Evolutionary conservation across 2,797 vertebrate genomes (phyloP).

Genomic region (Xenops minutus): DNA sequence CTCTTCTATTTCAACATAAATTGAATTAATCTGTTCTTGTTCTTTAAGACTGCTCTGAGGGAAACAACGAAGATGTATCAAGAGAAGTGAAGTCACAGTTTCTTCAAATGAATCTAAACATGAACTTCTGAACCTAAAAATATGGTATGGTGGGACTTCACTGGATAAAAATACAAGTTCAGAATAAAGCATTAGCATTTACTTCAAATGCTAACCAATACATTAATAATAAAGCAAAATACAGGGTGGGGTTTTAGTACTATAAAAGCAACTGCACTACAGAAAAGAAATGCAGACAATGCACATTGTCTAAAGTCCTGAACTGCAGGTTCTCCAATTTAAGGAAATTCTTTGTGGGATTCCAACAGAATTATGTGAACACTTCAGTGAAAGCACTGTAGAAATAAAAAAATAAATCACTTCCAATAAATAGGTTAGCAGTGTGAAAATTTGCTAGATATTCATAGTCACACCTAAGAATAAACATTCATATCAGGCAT

Average conservation of each 20-base stretch:
- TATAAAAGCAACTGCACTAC: not conserved
- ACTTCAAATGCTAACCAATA: not conserved
- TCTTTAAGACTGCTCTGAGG: constrained; percentile 10
- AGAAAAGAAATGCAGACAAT: not conserved
- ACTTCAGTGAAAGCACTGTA: not conserved
- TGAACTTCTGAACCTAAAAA: not conserved
- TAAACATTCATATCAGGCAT: not conserved
- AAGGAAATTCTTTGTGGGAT: not conserved
- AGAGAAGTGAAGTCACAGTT: not conserved
- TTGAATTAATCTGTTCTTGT: constrained; percentile 25
- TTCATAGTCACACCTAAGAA: not conserved
- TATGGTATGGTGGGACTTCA: not conserved
- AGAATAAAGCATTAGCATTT: not conserved
- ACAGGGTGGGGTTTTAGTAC: not conserved
- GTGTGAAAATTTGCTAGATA: not conserved
- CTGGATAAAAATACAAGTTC: not conserved
- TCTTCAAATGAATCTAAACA: not conserved
- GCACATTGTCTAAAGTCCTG: not conserved
- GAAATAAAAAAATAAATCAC: not conserved
- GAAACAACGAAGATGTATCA: not conserved
- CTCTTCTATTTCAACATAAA: constrained; percentile 29
- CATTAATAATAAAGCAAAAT: not conserved
- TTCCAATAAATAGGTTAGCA: not conserved
- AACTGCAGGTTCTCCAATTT: not conserved
- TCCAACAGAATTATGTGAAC: not conserved